Base-by-base conservation (phyloP, 2,888 invertebrate genomes). In the Heliconius hortense region DNA sequence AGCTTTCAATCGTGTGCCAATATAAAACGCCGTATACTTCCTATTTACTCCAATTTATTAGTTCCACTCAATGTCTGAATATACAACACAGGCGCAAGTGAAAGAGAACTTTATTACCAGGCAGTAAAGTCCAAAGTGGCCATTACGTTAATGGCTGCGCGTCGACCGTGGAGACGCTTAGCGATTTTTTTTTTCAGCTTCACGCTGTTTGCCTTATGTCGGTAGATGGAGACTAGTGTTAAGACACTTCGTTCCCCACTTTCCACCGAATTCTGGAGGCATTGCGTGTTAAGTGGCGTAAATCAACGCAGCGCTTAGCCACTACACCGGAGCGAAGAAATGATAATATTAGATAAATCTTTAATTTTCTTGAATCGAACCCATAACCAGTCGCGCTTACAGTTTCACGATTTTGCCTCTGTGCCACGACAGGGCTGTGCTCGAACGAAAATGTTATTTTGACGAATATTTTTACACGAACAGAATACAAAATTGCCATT, bases 31-130 rank as follows among this genome's bases (percentile, higher is more conserved):
- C 79, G 74, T 80, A 81, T 80, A 81, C 80, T 80, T 76, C 77
- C 79, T 82, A 86, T 85, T 86, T 82, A 77, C 79, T 77, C 73
- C 73, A 80, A 82, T 87, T 88, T 87, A 89, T 84, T 85, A 80
- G 77, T 77, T 75, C 77, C 77, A 79, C 79, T 80, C 80, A 82
- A 81, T 77, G 79, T 72, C 78, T 82, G 82, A 80, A 82, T 79
- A 78, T 78, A 79, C 80, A 63, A 76, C 77, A 77, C 80, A 77
- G 56, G 76, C 56, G 69, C 73, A 84, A 86, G 86, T 84, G 82
- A 87, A 88, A 87, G 84, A 79, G 80, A 81, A 79, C 86, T 89
- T 89, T 89, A 89, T 85, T 78, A 76, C 85, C 68, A 75, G 74
- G 78, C 79, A 80, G 77, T 87, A 88, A 88, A 88, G 84, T 81